Evolutionary conservation across 37 sponge, comb jelly and placozoan species (phyloP), one percentile per base, ranked within the genome.

Genomic region (Aplysina aerophoba): DNA sequence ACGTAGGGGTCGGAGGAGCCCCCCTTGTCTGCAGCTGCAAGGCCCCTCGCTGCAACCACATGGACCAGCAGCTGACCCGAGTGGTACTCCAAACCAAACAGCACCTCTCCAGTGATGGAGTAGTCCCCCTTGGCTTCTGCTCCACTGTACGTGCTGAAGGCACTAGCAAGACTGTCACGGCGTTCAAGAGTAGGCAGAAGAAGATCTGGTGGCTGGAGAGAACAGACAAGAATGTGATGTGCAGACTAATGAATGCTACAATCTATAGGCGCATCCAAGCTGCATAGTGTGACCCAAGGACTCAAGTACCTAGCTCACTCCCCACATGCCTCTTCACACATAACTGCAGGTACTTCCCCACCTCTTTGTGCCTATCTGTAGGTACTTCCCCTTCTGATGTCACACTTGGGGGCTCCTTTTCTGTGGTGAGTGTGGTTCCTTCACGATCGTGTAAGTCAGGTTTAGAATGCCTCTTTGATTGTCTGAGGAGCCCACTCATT

Each of bases 1-100:
- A 92, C 85, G 67, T 92, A 92, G 15, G 92, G 92, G 66, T 91
- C 81, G 17, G 92, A 87, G 34, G 50, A 8, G 17, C 85, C 83
- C 35, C 58, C 80, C 71, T 78, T 87, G 60, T 87, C 80, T 14
- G 82, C 85, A 53, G 85, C 92, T 39, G 88, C 88, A 15, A 91
- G 82, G 15, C 81, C 88, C 33, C 58, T 57, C 4, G 85, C 92
- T 40, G 22, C 68, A 5, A 58, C 75, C 27, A 91, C 83, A 39
- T 80, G 58, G 35, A 91, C 88, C 55, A 81, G 37, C 39, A 91
- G 65, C 59, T 44, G 59, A 0, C 82, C 88, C 30, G 85, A 31
- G 5, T 73, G 83, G 39, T 84, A 79, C 85, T 83, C 84, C 73
- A 91, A 50, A 5, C 88, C 87, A 14, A 91, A 28, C 65, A 57